Base-by-base conservation (phyloP, 1,140 invertebrate genomes). In the Eufriesea mexicana region DNA sequence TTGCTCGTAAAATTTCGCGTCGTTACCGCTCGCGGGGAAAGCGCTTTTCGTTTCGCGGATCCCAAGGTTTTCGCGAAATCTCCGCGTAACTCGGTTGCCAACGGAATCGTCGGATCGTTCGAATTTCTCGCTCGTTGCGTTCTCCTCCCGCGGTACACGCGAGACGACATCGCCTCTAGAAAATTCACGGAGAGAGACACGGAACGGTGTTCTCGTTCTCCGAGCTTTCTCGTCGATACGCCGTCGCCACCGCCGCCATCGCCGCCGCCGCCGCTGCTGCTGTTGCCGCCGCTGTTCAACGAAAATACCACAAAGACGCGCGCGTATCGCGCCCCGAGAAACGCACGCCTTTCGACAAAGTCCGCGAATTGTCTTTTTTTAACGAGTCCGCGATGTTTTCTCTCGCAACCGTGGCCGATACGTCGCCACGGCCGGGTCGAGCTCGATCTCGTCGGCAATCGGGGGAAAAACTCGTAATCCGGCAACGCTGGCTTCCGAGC, bases 401-500 rank as follows among this genome's bases (percentile, higher is more conserved):
- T 25, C 25, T 28, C 5, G 10, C n/a, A 14, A 68, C 0, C 14
- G 4, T 47, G 5, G 23, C n/a, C 42, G 66, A 68, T 47, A 28
- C n/a, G 12, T 28, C 54, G 28, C 35, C 25, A n/a, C 28, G 47
- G 16, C 20, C 23, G 12, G 47, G 28, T 45, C n/a, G n/a, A 12
- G 54, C 18, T 23, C 73, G 25, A 57, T 67, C 79, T 86, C 66
- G 85, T 67, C 75, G 77, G 35, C 66, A 83, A 77, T 75, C 80
- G 61, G 64, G 49, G 64, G 87, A 88, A 88, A 88, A 88, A 88
- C 66, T 88, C 83, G 71, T 88, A 88, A 83, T 88, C 83, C 87
- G 87, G 87, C 87, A 88, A 88, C 87, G 84, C 62, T 78, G 86
- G 79, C 86, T 75, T 79, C 62, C 66, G 76, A 67, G 59, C 86